Evolutionary conservation across 2,888 invertebrate species (phyloP).

Genomic region (Pegoplata infirma): DNA sequence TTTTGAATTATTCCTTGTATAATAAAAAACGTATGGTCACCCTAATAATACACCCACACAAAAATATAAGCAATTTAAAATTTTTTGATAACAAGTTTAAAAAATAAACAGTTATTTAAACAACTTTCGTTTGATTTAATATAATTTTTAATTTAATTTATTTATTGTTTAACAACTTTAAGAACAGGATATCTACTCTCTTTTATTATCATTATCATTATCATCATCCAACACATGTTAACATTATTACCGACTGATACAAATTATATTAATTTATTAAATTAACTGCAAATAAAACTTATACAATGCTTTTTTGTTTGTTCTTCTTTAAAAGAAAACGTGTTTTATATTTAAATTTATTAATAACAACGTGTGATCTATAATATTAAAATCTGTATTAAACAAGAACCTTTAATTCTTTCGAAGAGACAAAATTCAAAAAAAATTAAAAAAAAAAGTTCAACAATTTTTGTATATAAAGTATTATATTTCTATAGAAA

Average conservation of each 20-base stretch:
- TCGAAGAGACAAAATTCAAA: no score
- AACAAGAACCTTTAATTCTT: not conserved
- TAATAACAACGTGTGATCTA: not conserved
- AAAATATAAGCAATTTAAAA: no score
- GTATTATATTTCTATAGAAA: not conserved
- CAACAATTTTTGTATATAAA: not conserved
- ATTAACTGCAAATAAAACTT: conserved; percentile 35
- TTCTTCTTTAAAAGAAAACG: not conserved
- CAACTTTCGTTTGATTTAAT: no score
- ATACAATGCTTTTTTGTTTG: not conserved
- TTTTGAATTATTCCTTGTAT: no score
- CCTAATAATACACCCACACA: no score
- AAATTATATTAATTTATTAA: conserved; percentile 31
- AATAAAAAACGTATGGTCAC: no score
- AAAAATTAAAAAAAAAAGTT: not conserved
- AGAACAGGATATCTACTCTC: no score
- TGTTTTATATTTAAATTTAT: not conserved
- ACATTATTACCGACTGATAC: not conserved
- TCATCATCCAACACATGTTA: not conserved
- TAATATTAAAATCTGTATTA: not conserved
- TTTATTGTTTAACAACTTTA: no score
- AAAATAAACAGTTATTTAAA: no score
- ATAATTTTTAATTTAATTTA: no score
- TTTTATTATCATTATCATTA: no score
- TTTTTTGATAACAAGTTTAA: no score